Percentiles rank a stretch among this genome's conserved stretches.
phyloP scores from a whole-genome alignment of 2,797 vertebrate genomes.

The Pagetopsis macropterus region DNA sequence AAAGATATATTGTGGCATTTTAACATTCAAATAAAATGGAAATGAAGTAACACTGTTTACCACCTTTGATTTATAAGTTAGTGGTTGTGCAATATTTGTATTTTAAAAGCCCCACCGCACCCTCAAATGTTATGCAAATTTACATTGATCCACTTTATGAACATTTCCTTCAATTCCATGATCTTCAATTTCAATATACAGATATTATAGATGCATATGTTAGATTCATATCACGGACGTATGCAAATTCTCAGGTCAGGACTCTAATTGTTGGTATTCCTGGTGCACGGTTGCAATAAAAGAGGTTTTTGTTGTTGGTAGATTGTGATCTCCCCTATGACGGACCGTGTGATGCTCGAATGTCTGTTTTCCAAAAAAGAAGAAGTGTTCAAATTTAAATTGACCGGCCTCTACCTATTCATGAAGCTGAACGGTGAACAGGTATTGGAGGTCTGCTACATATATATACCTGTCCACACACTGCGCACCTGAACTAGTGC shows the following conservation, averaged over 20 bases:
- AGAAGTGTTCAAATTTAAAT: constrained; percentile 85
- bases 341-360: constrained; percentile 59
- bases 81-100: not conserved
- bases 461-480: constrained; percentile 71
- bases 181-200: constrained; percentile 18
- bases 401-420: constrained; percentile 50
- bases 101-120: not conserved
- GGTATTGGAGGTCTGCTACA: constrained; percentile 66
- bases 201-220: constrained; percentile 25
- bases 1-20: not conserved
- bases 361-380: constrained; percentile 81
- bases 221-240: constrained; percentile 54
- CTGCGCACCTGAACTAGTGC: constrained; percentile 44
- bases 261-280: constrained; percentile 61
- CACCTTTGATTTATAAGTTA: constrained; percentile 16
- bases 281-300: constrained; percentile 59
- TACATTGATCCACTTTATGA: no score
- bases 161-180: not conserved
- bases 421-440: constrained; percentile 48
- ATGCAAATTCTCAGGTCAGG: constrained; percentile 76
- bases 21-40: not conserved
- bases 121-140: constrained; percentile 33
- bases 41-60: not conserved
- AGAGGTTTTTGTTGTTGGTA: constrained; percentile 58
- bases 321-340: constrained; percentile 68